Conservation (phyloP, 2,888 invertebrate species). For the Vanessa cardui region DNA sequence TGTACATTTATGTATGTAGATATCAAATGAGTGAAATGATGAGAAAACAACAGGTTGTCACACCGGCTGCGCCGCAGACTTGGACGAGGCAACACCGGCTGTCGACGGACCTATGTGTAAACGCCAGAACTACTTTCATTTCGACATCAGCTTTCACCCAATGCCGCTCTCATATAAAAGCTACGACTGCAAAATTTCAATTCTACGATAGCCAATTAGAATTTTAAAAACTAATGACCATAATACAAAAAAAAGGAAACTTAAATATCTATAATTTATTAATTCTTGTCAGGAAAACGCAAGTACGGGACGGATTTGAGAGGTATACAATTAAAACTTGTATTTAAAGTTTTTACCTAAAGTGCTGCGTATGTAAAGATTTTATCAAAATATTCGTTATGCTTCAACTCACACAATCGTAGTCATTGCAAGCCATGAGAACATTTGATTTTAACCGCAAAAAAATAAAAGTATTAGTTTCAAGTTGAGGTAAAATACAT, state of each 20-base stretch:
- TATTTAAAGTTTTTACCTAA: neutral
- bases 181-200: slow-evolving; percentile 70
- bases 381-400: slow-evolving; percentile 31
- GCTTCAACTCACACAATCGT: slow-evolving; percentile 32
- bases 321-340: slow-evolving; percentile 1
- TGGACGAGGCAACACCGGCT: slow-evolving; percentile 45
- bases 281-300: neutral
- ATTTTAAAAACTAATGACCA: neutral
- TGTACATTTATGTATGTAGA: slow-evolving; percentile 11
- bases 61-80: slow-evolving; percentile 44
- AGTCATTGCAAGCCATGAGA: slow-evolving; percentile 16
- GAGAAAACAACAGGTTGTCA: slow-evolving; percentile 69
- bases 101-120: slow-evolving; percentile 60
- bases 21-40: slow-evolving; percentile 56
- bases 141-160: slow-evolving; percentile 77
- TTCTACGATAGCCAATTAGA: slow-evolving; percentile 26
- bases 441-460: slow-evolving; percentile 13
- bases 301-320: neutral
- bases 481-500: slow-evolving; percentile 5
- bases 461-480: slow-evolving; percentile 3
- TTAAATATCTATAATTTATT: neutral
- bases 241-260: neutral
- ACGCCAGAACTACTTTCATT: slow-evolving; percentile 79
- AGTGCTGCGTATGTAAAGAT: neutral
- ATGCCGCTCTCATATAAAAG: slow-evolving; percentile 71